Percentiles rank a stretch among this genome's conserved stretches.
Conservation (phyloP, 2,113 vertebrate genomes). For the Oophaga pumilio region DNA sequence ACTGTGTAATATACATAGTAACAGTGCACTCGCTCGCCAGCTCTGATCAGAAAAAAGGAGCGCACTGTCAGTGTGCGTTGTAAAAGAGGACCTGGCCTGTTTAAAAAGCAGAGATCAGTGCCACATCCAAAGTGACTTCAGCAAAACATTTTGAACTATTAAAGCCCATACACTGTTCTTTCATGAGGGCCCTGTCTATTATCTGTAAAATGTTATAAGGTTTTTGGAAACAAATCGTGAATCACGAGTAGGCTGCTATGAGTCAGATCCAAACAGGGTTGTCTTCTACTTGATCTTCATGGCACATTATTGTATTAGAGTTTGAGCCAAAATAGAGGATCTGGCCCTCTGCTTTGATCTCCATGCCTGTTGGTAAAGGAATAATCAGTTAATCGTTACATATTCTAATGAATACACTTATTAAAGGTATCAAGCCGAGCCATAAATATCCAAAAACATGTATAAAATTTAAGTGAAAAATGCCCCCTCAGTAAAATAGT, state of each 20-base stretch:
- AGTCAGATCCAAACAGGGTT: not conserved
- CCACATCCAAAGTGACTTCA: too few species aligned
- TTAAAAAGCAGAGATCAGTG: too few species aligned
- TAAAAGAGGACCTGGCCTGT: too few species aligned
- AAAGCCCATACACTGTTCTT: too few species aligned
- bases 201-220: not conserved
- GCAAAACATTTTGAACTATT: too few species aligned
- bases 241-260: not conserved
- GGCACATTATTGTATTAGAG: not conserved
- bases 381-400: not conserved
- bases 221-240: not conserved
- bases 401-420: not conserved
- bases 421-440: conserved; percentile 1
- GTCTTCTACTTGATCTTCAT: not conserved
- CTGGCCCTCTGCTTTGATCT: not conserved
- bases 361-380: too few species aligned
- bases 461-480: conserved; percentile 36
- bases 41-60: too few species aligned
- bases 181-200: not conserved
- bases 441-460: not conserved
- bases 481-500: conserved; percentile 1
- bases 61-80: too few species aligned
- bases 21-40: too few species aligned
- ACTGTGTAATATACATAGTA: too few species aligned
- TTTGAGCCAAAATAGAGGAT: not conserved